Evolutionary conservation across 2,888 invertebrate species (phyloP), one percentile per base, ranked within the genome.

Genomic region (Lycocerus yunnanus): DNA sequence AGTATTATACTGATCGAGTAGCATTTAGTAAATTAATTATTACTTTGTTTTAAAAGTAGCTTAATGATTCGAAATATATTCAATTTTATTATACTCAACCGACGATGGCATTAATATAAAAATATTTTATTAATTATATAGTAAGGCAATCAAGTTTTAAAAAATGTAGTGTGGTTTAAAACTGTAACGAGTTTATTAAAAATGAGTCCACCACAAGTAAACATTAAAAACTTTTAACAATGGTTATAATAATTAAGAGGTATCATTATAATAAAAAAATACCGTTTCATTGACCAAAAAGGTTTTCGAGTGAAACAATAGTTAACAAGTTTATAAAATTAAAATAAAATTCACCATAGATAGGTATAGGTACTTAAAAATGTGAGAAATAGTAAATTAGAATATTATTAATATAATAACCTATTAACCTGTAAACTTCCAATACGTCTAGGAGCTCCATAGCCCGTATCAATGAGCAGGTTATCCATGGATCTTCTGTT

Each of bases 401-500:
- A 14, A 16, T 21, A 59, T 61, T 65, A 70, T 16, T 15, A 85
- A 77, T 78, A 80, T 43, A 43, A n/a, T 43, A 43, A 63, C n/a
- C 20, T 20, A 63, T 85, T 88, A 88, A 90, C 90, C 90, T 90
- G 90, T 84, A 88, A 88, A 80, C 87, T 88, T 82, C 89, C 88
- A 83, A 88, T 86, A 83, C 90, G 88, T 88, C 90, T 82, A 87
- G 89, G 85, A 82, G 89, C 88, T 43, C 69, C 72, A 77, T 88
- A 89, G 76, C 88, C 86, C 82, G 88, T 88, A 80, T 90, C 90
- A 79, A 88, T 90, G 78, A 90, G 82, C 78, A 93, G 88, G 86
- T 93, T 93, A 84, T 93, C 93, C 92, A 93, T 92, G 0, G 93
- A 93, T 78, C 92, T 89, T 63, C 93, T 88, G n/a, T 90, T 89